These are phyloP conservation scores for Atta cephalotes DNA, from an alignment of 1,140 invertebrate species.

Conservation along the genomic window DNA sequence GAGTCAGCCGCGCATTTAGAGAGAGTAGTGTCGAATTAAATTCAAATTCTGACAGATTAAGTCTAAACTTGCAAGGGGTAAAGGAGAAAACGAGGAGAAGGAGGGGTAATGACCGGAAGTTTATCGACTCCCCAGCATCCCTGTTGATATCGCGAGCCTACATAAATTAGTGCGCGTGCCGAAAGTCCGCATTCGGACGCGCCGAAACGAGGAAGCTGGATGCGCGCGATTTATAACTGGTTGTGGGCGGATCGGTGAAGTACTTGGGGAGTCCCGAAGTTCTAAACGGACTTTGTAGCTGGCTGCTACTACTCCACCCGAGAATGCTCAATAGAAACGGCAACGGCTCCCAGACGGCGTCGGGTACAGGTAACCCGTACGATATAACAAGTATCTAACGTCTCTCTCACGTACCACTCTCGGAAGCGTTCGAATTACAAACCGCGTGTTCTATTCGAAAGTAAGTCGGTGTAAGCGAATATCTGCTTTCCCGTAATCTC, in stretches of 20 bases:
- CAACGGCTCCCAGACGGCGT: constrained; percentile 70
- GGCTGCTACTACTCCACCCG: background rate
- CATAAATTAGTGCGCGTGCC: constrained; percentile 14
- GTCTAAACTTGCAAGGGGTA: background rate
- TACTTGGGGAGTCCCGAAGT: constrained; percentile 68
- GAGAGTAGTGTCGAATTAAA: constrained; percentile 9
- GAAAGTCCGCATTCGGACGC: constrained; percentile 5
- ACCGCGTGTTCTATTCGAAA: constrained; percentile 38
- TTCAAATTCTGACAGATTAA: constrained; percentile 47
- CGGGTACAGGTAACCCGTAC: constrained; percentile 50
- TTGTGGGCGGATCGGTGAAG: constrained; percentile 65
- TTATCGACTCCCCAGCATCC: constrained; percentile 6
- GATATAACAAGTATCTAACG: constrained; percentile 36
- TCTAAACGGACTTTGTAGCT: constrained; percentile 70
- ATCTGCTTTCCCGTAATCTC: constrained; percentile 48
- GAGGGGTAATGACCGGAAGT: background rate
- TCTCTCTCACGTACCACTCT: constrained; percentile 18
- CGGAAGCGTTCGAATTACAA: constrained; percentile 42
- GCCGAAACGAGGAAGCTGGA: constrained; percentile 9
- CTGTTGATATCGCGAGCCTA: background rate
- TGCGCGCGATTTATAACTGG: constrained; percentile 57
- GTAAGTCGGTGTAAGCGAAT: constrained; percentile 32
- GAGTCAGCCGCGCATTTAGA: constrained; percentile 11
- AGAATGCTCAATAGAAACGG: constrained; percentile 60
- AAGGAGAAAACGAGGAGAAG: background rate